A percentile compares a stretch with the other conserved stretches of the same genome.
Evolutionary conservation across 2,797 vertebrate species (phyloP).

Genomic region (Amazona finschi): DNA sequence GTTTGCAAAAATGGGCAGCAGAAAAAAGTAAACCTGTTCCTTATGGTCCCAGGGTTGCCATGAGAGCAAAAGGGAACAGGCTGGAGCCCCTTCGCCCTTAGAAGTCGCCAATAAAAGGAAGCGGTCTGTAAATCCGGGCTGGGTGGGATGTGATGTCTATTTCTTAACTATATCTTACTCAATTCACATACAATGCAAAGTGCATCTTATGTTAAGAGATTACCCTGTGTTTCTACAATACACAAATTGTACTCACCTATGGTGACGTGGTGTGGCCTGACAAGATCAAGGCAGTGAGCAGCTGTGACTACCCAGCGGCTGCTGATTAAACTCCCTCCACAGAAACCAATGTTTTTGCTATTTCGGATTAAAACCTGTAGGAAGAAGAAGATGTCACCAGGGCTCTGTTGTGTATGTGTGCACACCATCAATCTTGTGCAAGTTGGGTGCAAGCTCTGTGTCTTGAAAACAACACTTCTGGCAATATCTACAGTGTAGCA

Average conservation of each 20-base stretch:
- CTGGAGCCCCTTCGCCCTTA: neutral
- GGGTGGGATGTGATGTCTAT: too few relatives aligned
- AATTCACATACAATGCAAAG: rapidly evolving
- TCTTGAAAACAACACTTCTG: neutral
- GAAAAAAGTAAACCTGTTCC: neutral
- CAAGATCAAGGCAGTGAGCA: slow-evolving; percentile 42
- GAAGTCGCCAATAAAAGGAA: too few relatives aligned
- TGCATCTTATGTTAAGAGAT: rapidly evolving
- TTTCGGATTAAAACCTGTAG: slow-evolving; percentile 48
- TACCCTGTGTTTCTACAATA: too few relatives aligned
- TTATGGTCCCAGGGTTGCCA: rapidly evolving
- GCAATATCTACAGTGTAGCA: neutral
- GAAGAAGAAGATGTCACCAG: rapidly evolving
- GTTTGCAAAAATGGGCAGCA: neutral
- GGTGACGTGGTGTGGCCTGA: slow-evolving; percentile 38
- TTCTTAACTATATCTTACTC: neutral
- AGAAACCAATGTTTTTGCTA: slow-evolving; percentile 25
- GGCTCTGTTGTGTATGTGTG: rapidly evolving
- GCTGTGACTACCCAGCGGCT: slow-evolving; percentile 68
- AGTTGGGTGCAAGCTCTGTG: rapidly evolving
- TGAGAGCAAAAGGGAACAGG: neutral
- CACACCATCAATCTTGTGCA: rapidly evolving
- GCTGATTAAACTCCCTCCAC: slow-evolving; percentile 60
- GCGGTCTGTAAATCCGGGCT: rapidly evolving
- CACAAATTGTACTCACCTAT: slow-evolving; percentile 1